Evolutionary conservation across 92 coral and sea anemone species (phyloP).

Genomic region (Epizoanthus rinbou): DNA sequence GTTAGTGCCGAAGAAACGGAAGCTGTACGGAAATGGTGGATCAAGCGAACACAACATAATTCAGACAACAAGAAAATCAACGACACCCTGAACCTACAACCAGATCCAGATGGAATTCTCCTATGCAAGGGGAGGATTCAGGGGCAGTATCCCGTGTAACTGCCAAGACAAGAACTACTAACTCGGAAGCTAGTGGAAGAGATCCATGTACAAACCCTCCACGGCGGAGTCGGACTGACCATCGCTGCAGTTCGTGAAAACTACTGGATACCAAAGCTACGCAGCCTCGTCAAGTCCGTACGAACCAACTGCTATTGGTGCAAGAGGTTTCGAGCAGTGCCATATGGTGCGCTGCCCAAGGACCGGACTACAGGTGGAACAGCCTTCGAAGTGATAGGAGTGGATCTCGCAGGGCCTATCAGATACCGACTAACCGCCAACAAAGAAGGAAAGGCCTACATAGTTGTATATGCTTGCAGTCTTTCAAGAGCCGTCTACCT

Average conservation of each 20-base stretch:
- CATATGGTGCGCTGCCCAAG: conserved; percentile 9
- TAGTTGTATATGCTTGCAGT: conserved; percentile 38
- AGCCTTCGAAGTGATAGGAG: conserved; percentile 41
- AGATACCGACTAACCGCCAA: not conserved
- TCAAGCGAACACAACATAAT: conserved; percentile 34
- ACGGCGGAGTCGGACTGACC: not conserved
- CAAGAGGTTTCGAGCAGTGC: not conserved
- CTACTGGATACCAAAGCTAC: not conserved
- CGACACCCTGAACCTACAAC: conserved; percentile 25
- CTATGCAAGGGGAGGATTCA: conserved; percentile 42
- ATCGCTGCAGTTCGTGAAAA: conserved; percentile 2
- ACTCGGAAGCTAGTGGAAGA: conserved; percentile 36
- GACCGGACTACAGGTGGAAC: conserved; percentile 17
- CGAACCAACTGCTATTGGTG: not conserved
- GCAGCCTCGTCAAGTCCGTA: not conserved
- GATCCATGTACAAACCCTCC: conserved; percentile 17
- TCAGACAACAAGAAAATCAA: not conserved
- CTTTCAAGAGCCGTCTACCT: conserved; percentile 43
- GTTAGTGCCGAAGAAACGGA: conserved; percentile 26
- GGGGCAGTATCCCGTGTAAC: conserved; percentile 54
- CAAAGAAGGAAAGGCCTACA: conserved; percentile 36
- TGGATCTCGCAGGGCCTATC: conserved; percentile 41
- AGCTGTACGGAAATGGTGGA: conserved; percentile 32
- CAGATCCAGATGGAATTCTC: conserved; percentile 16
- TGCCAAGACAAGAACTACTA: conserved; percentile 14